phyloP scores from a whole-genome alignment of 1,140 invertebrate species.

The Penaeus japonicus region DNA sequence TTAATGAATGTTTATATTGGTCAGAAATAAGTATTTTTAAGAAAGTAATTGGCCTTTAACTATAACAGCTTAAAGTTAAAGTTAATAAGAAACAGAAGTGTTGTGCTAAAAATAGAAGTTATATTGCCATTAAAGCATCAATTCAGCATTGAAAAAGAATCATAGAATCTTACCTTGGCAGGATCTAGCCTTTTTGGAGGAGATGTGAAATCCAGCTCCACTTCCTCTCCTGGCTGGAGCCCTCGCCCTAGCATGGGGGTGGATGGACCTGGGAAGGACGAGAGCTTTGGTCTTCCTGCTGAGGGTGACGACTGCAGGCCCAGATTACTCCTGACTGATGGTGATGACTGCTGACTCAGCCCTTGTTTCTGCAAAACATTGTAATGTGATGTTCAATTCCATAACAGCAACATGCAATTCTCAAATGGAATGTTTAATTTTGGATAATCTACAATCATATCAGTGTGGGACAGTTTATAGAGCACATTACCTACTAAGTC shows the following conservation, averaged over 20 bases:
- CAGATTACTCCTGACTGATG: neutral
- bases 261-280: neutral
- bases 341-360: too few species aligned
- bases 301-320: neutral
- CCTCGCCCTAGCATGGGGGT: slow-evolving; percentile 44
- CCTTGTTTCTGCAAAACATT: too few species aligned
- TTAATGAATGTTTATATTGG: neutral
- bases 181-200: slow-evolving; percentile 19
- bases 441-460: too few species aligned
- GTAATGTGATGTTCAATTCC: too few species aligned
- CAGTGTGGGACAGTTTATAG: too few species aligned
- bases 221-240: slow-evolving; percentile 39
- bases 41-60: too few species aligned
- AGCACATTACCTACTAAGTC: too few species aligned
- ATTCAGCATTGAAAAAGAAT: neutral
- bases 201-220: slow-evolving; percentile 50
- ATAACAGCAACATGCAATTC: neutral
- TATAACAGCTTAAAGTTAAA: neutral
- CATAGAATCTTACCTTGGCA: slow-evolving; percentile 27
- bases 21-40: too few species aligned
- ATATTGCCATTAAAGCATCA: neutral
- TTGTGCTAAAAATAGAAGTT: neutral
- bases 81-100: neutral
- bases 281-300: neutral
- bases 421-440: too few species aligned